Conservation (phyloP, 2,888 invertebrate genomes). For the Physocephala rufipes region DNA sequence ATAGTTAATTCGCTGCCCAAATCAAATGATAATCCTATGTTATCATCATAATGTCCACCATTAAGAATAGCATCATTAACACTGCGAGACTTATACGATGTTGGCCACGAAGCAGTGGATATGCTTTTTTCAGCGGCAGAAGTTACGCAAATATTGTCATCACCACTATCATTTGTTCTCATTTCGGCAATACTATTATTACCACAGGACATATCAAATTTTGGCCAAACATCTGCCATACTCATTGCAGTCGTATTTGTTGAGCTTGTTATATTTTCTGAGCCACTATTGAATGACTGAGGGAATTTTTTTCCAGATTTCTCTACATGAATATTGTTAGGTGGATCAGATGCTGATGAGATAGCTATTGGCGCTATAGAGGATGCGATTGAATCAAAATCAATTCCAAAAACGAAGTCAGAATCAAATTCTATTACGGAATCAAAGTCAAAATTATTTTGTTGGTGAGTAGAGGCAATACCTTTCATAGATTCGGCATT, state of each 20-base stretch:
- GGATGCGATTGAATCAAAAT: slow-evolving; percentile 23
- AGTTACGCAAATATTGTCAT: background rate
- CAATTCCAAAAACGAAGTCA: slow-evolving; percentile 31
- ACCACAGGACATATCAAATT: too few relatives aligned
- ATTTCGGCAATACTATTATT: too few relatives aligned
- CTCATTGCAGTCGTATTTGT: too few relatives aligned
- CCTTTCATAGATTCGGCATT: background rate
- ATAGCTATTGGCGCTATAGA: background rate
- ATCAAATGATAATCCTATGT: slow-evolving; percentile 14
- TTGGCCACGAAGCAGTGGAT: slow-evolving; percentile 3
- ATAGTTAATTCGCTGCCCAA: slow-evolving; percentile 12
- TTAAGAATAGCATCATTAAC: background rate
- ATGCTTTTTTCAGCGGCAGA: background rate
- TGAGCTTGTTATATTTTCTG: slow-evolving; percentile 12
- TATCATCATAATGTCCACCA: background rate
- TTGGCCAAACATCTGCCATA: too few relatives aligned
- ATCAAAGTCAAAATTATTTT: slow-evolving; percentile 23
- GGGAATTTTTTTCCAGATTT: slow-evolving; percentile 27
- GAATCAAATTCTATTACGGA: slow-evolving; percentile 29
- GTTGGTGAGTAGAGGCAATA: background rate
- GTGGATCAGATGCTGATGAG: background rate
- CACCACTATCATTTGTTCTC: background rate
- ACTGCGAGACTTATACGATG: background rate
- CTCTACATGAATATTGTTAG: background rate
- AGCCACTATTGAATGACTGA: slow-evolving; percentile 23